Evolutionary conservation across 2,113 vertebrate genomes (phyloP), one percentile per base, ranked within the genome.

Genomic region (Todiramphus saurophagus): DNA sequence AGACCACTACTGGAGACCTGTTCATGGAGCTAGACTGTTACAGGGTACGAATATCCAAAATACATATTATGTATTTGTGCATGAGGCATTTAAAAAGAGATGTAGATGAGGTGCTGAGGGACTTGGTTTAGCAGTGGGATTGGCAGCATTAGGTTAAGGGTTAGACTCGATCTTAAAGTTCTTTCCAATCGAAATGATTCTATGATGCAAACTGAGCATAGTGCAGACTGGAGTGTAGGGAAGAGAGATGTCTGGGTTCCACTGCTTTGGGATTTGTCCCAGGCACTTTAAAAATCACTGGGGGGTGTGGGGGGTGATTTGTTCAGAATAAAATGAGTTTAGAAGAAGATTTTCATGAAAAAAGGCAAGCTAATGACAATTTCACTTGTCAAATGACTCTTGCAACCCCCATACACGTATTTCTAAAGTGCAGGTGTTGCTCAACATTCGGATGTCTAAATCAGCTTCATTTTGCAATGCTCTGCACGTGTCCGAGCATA

Each of bases 381-480:
- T 9, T 30, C 12, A 3, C 12, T 13, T 17, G 16, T 5, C 27
- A 60, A 74, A 28, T 2, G 9, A 16, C 4, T 6, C 37, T 68
- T 1, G 7, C 23, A 7, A 10, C 8, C 27, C 56, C 55, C 35
- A 1, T 7, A 3, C 6, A 1, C 0, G 1, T 8, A 3, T 76
- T 76, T 79, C 58, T 35, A 4, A 84, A 16, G 59, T 2, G 9
- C 8, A 31, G 41, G 9, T 50, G 56, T 97, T 97, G 62, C 95
- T 73, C 66, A 93, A 91, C 51, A 21, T 18, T 39, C 33, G 35
- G n/a, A 20, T 81, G 87, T 66, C 46, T 51, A 58, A 93, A 95
- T 21, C 59, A 8, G 35, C 30, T 64, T 5, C 1, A 27, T 95
- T 94, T 81, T 11, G 74, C 92, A 96, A 95, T 1, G 5, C 59